phyloP scores from a whole-genome alignment of 1,140 invertebrate species.

The Reticulitermes speratus region DNA sequence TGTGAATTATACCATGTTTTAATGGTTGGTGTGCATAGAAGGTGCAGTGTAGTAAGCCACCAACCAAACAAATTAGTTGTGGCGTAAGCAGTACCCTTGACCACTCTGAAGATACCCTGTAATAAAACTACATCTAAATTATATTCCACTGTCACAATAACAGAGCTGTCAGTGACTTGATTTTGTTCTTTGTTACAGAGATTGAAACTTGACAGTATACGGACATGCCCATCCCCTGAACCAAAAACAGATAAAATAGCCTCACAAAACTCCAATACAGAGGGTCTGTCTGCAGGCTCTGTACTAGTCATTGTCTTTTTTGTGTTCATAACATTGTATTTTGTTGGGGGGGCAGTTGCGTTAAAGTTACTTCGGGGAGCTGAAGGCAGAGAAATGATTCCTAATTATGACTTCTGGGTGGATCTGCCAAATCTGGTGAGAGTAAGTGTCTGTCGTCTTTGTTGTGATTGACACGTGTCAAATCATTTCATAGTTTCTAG shows the following conservation, averaged over 20 bases:
- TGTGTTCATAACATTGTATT: constrained; percentile 41
- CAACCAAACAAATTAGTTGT: too few species aligned
- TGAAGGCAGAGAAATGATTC: constrained; percentile 49
- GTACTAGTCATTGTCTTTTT: constrained; percentile 44
- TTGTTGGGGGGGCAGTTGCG: constrained; percentile 43
- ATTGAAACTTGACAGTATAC: neutral
- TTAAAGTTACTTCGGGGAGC: constrained; percentile 46
- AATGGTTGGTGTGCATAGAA: too few species aligned
- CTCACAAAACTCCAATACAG: neutral
- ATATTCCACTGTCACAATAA: too few species aligned
- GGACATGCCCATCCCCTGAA: neutral
- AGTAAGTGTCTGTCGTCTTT: constrained; percentile 40
- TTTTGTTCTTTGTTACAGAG: neutral
- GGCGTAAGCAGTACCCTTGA: too few species aligned
- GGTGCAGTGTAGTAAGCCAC: too few species aligned
- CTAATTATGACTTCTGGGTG: constrained; percentile 50
- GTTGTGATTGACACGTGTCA: neutral
- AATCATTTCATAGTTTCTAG: too few species aligned
- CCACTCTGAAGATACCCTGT: too few species aligned
- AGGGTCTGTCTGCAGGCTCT: constrained; percentile 43
- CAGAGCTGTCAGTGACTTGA: too few species aligned
- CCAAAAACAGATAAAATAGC: neutral
- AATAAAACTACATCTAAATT: too few species aligned
- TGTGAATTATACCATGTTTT: too few species aligned
- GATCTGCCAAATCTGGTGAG: constrained; percentile 45